A percentile compares a stretch with the other conserved stretches of the same genome.
These are phyloP conservation scores for Cacoxenus indagator DNA, from an alignment of 2,888 invertebrate genomes.

Conservation along the genomic window DNA sequence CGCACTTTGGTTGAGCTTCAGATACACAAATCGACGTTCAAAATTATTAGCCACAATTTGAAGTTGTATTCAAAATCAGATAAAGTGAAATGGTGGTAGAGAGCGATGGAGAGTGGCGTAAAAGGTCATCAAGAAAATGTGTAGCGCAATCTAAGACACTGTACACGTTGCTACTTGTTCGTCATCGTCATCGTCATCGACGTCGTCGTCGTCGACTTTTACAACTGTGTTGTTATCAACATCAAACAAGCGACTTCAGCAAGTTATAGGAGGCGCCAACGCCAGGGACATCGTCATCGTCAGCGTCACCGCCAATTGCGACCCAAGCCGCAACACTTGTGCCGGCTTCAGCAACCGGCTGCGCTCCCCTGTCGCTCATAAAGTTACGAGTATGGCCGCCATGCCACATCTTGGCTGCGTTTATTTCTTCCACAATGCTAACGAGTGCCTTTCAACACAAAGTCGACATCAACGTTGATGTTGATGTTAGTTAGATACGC, in stretches of 20 bases:
- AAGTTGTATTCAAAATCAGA: too few relatives aligned
- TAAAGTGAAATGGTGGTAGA: too few relatives aligned
- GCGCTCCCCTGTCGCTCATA: not conserved
- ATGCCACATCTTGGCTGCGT: not conserved
- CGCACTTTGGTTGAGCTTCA: not conserved
- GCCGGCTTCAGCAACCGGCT: constrained; percentile 25
- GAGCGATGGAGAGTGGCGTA: not conserved
- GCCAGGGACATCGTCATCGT: too few relatives aligned
- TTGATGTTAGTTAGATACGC: constrained; percentile 24
- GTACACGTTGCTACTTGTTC: not conserved
- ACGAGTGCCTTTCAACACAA: constrained; percentile 57
- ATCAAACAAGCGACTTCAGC: constrained; percentile 53
- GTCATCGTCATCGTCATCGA: not conserved
- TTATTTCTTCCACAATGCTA: constrained; percentile 35
- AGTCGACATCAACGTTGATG: not conserved
- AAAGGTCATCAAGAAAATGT: constrained; percentile 16
- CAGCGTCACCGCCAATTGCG: too few relatives aligned
- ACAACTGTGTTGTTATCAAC: constrained; percentile 47
- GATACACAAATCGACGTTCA: not conserved
- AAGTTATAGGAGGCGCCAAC: constrained; percentile 34
- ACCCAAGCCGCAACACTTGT: constrained; percentile 22
- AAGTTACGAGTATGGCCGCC: not conserved
- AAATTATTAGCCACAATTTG: not conserved
- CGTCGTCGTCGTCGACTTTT: not conserved
- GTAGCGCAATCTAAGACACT: not conserved